phyloP scores from a whole-genome alignment of 2,797 vertebrate species.

The Mus caroli region DNA sequence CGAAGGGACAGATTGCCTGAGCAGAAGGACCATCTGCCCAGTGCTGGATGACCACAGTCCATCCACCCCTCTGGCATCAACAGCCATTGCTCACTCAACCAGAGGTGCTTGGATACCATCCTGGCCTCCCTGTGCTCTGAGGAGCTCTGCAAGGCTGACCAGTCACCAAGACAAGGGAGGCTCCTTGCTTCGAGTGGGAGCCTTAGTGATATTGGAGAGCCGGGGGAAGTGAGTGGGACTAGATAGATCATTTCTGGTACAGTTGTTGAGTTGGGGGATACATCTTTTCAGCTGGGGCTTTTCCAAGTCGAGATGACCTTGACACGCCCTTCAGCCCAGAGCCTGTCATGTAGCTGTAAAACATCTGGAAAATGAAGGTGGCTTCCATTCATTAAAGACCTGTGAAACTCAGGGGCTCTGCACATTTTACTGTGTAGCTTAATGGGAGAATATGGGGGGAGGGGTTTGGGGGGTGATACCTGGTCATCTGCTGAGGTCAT shows the following conservation, averaged over 20 bases:
- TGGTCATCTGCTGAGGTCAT: not conserved
- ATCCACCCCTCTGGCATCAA: not conserved
- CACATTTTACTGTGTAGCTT: not conserved
- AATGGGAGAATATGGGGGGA: not conserved
- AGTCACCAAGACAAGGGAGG: not conserved
- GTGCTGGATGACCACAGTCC: not conserved
- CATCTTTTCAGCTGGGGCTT: not conserved
- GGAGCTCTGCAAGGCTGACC: not conserved
- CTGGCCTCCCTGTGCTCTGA: not conserved
- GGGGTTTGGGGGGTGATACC: not conserved
- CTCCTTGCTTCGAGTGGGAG: not conserved
- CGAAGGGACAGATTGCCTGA: slow-evolving; percentile 21
- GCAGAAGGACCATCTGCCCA: slow-evolving; percentile 25
- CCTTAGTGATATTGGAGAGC: not conserved
- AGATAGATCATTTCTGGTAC: not conserved
- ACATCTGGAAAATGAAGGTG: not conserved
- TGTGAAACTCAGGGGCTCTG: not conserved
- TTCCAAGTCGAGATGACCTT: not conserved
- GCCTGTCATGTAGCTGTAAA: not conserved
- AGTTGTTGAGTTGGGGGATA: not conserved
- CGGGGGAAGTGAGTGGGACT: not conserved
- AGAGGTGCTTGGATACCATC: not conserved
- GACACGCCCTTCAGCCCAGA: accelerated
- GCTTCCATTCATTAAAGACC: not conserved
- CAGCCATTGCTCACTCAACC: not conserved